A percentile compares a stretch with the other conserved stretches of the same genome.
These are phyloP conservation scores for Petroica traversi DNA, from an alignment of 2,113 vertebrate genomes.

Conservation along the genomic window DNA sequence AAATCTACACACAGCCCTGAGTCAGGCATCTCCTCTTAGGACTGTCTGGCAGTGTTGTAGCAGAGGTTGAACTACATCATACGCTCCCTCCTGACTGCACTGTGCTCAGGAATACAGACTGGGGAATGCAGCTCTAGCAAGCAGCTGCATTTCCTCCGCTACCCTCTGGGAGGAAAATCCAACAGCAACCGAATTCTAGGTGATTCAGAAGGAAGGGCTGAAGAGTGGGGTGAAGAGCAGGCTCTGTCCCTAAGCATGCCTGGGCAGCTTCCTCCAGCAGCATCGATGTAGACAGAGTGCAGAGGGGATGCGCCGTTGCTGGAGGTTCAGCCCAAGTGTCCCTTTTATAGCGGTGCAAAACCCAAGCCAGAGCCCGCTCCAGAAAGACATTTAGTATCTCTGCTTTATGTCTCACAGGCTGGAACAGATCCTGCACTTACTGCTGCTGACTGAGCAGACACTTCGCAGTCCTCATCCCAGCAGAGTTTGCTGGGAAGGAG, in stretches of 20 bases:
- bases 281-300: not conserved
- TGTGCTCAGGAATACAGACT: not conserved
- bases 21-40: not conserved
- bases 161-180: constrained; percentile 50
- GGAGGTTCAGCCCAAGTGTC: not conserved
- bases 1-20: not conserved
- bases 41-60: not conserved
- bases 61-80: constrained; percentile 9
- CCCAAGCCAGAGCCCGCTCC: not conserved
- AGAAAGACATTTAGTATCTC: not conserved
- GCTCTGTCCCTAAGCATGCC: not conserved
- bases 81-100: not conserved
- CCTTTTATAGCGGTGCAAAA: not conserved
- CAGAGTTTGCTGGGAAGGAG: not conserved
- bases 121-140: constrained; percentile 32
- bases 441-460: not conserved
- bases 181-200: not conserved
- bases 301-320: not conserved
- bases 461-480: not conserved
- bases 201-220: not conserved
- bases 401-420: not conserved
- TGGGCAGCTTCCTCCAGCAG: not conserved
- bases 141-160: constrained; percentile 14
- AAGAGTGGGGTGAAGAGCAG: not conserved
- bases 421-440: not conserved